These are phyloP conservation scores for Turnix velox DNA, from an alignment of 2,113 vertebrate species.

Conservation along the genomic window DNA sequence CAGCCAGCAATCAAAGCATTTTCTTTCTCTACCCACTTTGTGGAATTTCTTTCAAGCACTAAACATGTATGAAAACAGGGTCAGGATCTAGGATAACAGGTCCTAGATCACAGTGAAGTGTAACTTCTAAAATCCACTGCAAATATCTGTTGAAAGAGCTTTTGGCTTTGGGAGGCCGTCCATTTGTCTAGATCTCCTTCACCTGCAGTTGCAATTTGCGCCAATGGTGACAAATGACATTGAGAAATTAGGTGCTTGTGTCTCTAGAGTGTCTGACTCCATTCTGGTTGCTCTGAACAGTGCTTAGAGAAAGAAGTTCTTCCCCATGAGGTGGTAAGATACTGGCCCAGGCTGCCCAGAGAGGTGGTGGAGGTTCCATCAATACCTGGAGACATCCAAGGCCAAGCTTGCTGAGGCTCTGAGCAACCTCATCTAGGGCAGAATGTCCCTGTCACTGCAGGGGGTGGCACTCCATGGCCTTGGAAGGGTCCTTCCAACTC, in stretches of 20 bases:
- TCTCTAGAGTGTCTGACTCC: neutral
- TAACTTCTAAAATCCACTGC: neutral
- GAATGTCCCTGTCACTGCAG: too few species aligned
- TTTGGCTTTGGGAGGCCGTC: neutral
- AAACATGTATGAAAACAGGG: neutral
- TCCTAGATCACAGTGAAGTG: neutral
- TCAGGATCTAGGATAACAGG: neutral
- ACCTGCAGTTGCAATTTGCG: rapidly evolving
- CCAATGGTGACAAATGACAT: rapidly evolving
- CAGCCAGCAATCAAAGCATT: neutral
- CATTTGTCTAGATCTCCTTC: neutral
- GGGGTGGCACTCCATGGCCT: too few species aligned
- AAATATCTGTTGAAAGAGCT: neutral
- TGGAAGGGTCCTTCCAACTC: too few species aligned
- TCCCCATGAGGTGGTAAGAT: too few species aligned
- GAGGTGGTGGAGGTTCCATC: too few species aligned
- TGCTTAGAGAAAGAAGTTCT: too few species aligned
- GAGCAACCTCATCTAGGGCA: too few species aligned
- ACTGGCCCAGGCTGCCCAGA: too few species aligned
- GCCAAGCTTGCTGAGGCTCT: too few species aligned
- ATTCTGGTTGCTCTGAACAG: rapidly evolving
- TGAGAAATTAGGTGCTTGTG: rapidly evolving
- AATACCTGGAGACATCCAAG: too few species aligned
- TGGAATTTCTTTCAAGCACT: neutral
- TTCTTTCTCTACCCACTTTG: neutral